Percentiles rank a stretch among this genome's conserved stretches.
Evolutionary conservation across 2,113 vertebrate genomes (phyloP).

Genomic region (Halichoerus grypus): DNA sequence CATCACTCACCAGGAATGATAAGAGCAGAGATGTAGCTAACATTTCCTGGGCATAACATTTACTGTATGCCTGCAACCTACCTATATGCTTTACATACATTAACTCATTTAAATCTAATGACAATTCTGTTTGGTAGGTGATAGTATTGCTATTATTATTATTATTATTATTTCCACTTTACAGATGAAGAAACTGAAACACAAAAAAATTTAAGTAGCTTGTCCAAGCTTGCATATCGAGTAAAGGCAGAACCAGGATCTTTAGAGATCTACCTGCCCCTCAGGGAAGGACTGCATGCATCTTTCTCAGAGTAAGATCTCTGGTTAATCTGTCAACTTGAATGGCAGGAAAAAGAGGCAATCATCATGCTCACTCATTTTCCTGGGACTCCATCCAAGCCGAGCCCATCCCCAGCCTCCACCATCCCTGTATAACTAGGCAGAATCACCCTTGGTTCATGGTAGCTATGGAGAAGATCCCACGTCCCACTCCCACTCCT

Average conservation of each 20-base stretch:
- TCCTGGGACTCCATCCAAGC: neutral
- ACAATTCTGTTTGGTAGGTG: too few relatives aligned
- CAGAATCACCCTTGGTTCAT: neutral
- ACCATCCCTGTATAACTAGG: neutral
- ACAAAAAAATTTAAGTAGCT: neutral
- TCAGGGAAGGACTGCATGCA: neutral
- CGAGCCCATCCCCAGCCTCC: neutral
- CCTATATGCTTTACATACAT: too few relatives aligned
- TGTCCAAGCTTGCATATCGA: neutral
- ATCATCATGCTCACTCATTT: neutral
- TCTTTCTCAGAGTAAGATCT: neutral
- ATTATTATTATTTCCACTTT: neutral
- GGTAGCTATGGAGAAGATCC: neutral
- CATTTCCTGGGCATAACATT: neutral
- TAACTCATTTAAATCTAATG: neutral
- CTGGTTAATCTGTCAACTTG: neutral
- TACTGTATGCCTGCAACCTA: neutral
- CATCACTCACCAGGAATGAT: too few relatives aligned
- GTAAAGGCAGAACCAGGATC: neutral
- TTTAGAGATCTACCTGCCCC: neutral
- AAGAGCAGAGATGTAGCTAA: neutral
- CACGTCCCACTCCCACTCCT: neutral
- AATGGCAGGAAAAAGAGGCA: neutral
- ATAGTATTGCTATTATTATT: neutral
- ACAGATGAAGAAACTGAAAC: neutral